phyloP scores from a whole-genome alignment of 2,888 invertebrate genomes.

The Apotomis betuletana region DNA sequence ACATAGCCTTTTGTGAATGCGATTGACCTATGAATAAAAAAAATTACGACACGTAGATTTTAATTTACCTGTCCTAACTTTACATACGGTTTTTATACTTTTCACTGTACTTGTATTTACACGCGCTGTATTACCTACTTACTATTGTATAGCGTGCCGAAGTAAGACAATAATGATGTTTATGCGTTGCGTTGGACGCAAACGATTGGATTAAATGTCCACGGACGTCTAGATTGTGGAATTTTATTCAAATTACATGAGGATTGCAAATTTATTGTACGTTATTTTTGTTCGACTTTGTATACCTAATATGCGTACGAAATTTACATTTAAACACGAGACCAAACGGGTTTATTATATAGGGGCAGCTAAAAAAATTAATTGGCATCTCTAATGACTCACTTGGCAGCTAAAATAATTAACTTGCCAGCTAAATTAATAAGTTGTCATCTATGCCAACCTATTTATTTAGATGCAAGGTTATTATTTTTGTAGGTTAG shows the following conservation, averaged over 20 bases:
- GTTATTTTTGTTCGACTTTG: constrained; percentile 43
- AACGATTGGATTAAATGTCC: constrained; percentile 54
- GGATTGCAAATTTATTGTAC: constrained; percentile 11
- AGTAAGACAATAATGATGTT: constrained; percentile 57
- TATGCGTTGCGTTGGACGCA: constrained; percentile 46
- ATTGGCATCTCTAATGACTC: too few species aligned
- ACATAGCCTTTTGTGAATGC: too few species aligned
- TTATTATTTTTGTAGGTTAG: too few species aligned
- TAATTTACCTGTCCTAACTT: too few species aligned
- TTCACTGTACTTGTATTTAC: constrained; percentile 29
- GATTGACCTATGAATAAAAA: too few species aligned
- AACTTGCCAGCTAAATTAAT: too few species aligned
- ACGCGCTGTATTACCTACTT: constrained; percentile 24
- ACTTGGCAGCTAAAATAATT: too few species aligned
- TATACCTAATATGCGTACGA: constrained; percentile 11
- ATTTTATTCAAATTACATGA: constrained; percentile 24
- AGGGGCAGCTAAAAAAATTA: too few species aligned
- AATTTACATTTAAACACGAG: neutral
- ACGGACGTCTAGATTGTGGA: constrained; percentile 55
- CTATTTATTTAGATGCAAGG: too few species aligned
- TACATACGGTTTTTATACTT: constrained; percentile 18
- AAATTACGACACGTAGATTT: too few species aligned
- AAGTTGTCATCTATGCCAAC: too few species aligned
- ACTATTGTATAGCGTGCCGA: constrained; percentile 19
- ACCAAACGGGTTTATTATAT: neutral